phyloP scores from a whole-genome alignment of 2,888 invertebrate genomes.

The Hypomecis punctinalis region DNA sequence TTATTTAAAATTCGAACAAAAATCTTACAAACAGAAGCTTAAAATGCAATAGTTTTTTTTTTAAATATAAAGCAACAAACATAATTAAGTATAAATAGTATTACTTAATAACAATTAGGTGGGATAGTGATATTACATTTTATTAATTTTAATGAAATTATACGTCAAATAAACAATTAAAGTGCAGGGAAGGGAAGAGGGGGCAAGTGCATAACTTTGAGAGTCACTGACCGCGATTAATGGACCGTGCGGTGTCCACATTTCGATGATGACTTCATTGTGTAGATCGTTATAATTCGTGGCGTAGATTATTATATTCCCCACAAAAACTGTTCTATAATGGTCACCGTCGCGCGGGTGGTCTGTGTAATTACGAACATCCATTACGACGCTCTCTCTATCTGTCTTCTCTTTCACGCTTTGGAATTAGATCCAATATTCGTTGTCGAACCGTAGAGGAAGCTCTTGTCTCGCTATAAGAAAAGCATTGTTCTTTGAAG shows the following conservation, averaged over 20 bases:
- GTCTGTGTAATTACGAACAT: conserved; percentile 71
- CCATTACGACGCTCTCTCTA: conserved; percentile 54
- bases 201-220: conserved; percentile 41
- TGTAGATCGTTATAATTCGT: conserved; percentile 62
- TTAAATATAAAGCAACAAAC: too few relatives aligned
- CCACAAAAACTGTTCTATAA: conserved; percentile 69
- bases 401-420: conserved; percentile 65
- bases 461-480: conserved; percentile 9
- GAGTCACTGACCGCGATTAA: conserved; percentile 40
- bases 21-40: too few relatives aligned
- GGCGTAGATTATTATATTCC: conserved; percentile 69
- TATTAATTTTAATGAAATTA: too few relatives aligned
- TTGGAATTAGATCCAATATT: conserved; percentile 35
- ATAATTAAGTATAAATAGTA: too few relatives aligned
- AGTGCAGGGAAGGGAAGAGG: conserved; percentile 17
- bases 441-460: conserved; percentile 18
- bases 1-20: too few relatives aligned
- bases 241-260: conserved; percentile 43
- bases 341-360: conserved; percentile 70
- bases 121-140: too few relatives aligned
- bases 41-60: too few relatives aligned
- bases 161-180: not conserved
- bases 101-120: too few relatives aligned
- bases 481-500: not conserved
- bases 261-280: conserved; percentile 77